These are phyloP conservation scores for Eulemur rubriventer DNA, from an alignment of 2,797 vertebrate genomes.

Conservation along the genomic window DNA sequence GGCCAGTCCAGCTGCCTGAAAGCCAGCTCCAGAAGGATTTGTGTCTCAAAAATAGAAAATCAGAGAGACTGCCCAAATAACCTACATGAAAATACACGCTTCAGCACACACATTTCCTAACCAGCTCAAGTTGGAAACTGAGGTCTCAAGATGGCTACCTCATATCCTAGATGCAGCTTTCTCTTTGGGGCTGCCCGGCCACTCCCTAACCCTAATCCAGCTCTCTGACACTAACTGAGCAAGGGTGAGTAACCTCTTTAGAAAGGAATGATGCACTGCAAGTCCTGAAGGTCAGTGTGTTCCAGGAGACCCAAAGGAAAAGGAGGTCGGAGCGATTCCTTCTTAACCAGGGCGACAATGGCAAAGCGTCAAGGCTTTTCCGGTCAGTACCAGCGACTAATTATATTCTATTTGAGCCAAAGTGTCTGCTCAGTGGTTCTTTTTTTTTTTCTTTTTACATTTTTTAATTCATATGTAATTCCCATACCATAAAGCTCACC, in stretches of 20 bases:
- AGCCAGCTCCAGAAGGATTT: not conserved
- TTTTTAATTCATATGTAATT: slow-evolving; percentile 1
- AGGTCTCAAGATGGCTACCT: not conserved
- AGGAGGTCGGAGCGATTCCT: not conserved
- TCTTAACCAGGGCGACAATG: not conserved
- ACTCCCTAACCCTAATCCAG: not conserved
- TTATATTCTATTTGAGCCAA: not conserved
- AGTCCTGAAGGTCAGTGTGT: not conserved
- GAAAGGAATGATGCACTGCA: not conserved
- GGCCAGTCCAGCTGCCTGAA: not conserved
- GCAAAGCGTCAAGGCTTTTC: not conserved
- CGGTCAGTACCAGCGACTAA: not conserved
- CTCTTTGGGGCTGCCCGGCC: not conserved
- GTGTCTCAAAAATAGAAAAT: not conserved
- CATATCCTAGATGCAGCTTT: not conserved
- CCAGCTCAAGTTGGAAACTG: not conserved
- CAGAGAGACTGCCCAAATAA: not conserved
- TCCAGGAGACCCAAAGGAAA: not conserved
- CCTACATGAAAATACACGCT: not conserved
- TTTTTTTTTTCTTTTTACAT: not conserved
- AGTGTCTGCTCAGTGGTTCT: not conserved
- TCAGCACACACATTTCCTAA: not conserved
- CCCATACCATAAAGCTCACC: not conserved
- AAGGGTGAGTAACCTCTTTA: not conserved
- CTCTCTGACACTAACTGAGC: not conserved